Evolutionary conservation across 2,113 vertebrate species (phyloP), one percentile per base, ranked within the genome.

Genomic region (Hippolais icterina): DNA sequence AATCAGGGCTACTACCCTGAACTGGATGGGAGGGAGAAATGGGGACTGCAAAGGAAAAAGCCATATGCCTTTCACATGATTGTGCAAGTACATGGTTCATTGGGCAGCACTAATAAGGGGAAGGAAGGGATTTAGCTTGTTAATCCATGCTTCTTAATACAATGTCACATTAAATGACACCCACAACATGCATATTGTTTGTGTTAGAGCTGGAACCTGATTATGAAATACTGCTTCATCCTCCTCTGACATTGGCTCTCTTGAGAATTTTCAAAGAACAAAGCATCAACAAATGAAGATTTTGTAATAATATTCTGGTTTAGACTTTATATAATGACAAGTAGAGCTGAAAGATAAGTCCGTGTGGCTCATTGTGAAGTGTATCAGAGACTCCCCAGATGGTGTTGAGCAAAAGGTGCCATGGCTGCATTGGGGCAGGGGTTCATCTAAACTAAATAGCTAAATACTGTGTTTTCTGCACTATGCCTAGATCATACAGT

Each of bases 41-140:
- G 10, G 21, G 23, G 16, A 50, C 63, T 70, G 56, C 64, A 89
- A 86, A 78, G 59, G 66, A 54, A 94, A 83, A 83, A 92, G 75
- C 70, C 66, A 83, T 39, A 69, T 0, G 0, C 54, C 44, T 95
- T 93, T 90, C 90, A 81, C 90, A 59, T 81, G 88, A 52, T 86
- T 86, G 71, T 94, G 39, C 75, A 70, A 75, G 60, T 77, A 18
- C 56, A 70, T 59, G 92, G 90, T 90, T 93, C 90, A 66, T 69
- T 93, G 90, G 72, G 76, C 90, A 92, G 71, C 68, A 31, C 54
- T 95, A 92, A 95, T 89, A 88, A 95, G 79, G 42, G 95, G 85
- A 97, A 95, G 94, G 88, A 96, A 92, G 83, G 83, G 96, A 93
- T 96, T 96, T 96, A 90, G 50, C 52, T 96, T 83, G 79, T 94